Percentiles rank a stretch among this genome's conserved stretches.
Evolutionary conservation across 2,113 vertebrate genomes (phyloP).

Genomic region (Chionodraco myersi): DNA sequence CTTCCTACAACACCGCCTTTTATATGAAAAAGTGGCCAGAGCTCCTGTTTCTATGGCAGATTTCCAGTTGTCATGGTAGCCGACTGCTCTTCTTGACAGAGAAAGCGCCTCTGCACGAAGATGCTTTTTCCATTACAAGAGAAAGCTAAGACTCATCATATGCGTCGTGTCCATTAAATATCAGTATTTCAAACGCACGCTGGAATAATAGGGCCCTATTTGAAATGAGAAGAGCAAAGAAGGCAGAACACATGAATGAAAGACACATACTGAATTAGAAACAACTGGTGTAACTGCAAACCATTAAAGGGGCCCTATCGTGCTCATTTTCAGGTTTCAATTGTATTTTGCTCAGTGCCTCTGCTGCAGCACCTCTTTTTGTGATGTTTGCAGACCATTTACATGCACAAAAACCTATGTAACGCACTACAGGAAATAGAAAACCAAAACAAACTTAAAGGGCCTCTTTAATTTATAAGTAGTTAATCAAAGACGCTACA

Average conservation of each 20-base stretch:
- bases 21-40: no score
- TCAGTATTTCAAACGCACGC: constrained; percentile 11
- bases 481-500: background rate
- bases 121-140: constrained; percentile 35
- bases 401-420: no score
- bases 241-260: background rate
- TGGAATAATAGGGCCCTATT: background rate
- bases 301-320: background rate
- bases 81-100: constrained; percentile 12
- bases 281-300: background rate
- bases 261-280: background rate
- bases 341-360: no score
- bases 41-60: constrained; percentile 61
- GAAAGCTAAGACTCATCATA: constrained; percentile 9
- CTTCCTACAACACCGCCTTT: no score
- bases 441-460: no score
- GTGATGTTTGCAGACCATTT: no score
- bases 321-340: no score
- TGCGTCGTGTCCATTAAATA: constrained; percentile 7
- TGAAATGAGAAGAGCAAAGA: constrained; percentile 2
- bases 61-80: constrained; percentile 76
- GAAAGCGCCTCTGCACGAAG: constrained; percentile 9
- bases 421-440: no score
- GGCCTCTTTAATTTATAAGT: background rate
- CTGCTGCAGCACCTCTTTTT: no score